phyloP scores from a whole-genome alignment of 2,797 vertebrate species.

The Lagorchestes hirsutus region DNA sequence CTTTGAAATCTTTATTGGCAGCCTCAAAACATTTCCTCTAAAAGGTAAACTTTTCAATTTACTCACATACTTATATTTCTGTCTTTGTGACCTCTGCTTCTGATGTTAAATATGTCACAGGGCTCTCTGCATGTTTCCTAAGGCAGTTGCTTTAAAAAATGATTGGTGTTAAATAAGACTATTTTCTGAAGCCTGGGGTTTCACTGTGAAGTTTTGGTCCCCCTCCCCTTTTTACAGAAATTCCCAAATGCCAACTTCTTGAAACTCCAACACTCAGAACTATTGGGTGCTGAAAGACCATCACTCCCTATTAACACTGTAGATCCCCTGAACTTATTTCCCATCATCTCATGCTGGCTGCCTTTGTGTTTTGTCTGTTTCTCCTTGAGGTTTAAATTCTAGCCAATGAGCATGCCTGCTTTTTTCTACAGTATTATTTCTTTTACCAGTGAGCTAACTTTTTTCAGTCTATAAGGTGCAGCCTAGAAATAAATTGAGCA shows the following conservation, averaged over 20 bases:
- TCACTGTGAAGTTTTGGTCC: not conserved
- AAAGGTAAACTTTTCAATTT: not conserved
- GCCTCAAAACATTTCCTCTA: not conserved
- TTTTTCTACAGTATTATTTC: not conserved
- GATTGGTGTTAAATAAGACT: not conserved
- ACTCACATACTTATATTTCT: not conserved
- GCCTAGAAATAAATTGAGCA: slow-evolving; percentile 28
- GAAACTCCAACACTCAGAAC: not conserved
- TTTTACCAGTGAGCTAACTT: not conserved
- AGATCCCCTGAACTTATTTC: not conserved
- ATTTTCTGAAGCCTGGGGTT: not conserved
- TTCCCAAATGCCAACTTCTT: not conserved
- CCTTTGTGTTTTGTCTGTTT: slow-evolving; percentile 21
- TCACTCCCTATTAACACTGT: not conserved
- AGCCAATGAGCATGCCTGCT: not conserved
- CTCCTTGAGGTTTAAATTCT: slow-evolving; percentile 28
- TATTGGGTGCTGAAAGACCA: not conserved
- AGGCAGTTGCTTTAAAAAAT: not conserved
- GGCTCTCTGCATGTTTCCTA: slow-evolving; percentile 22
- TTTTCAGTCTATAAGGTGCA: not conserved
- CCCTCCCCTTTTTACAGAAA: not conserved
- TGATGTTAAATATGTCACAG: not conserved
- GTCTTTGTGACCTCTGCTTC: not conserved
- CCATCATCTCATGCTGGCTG: not conserved
- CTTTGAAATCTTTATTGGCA: not conserved